Evolutionary conservation across 2,113 vertebrate species (phyloP).

Genomic region (Pachypanchax playfairii): DNA sequence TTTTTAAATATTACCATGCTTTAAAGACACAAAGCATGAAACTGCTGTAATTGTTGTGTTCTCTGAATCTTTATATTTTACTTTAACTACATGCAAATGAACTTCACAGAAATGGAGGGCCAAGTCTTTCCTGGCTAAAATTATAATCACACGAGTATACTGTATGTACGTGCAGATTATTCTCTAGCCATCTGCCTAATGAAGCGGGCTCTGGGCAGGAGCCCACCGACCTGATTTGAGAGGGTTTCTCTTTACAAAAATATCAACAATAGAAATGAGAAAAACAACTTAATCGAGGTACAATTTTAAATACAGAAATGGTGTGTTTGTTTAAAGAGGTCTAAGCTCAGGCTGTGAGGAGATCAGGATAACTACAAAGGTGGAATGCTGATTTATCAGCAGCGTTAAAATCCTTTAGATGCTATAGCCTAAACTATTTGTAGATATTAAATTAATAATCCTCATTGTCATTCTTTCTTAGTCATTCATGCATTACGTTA

Average conservation of each 20-base stretch:
- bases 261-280: slow-evolving; percentile 14
- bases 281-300: slow-evolving; percentile 2
- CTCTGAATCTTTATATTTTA: slow-evolving; percentile 28
- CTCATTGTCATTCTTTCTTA: not conserved
- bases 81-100: slow-evolving; percentile 37
- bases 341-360: not conserved
- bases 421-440: not conserved
- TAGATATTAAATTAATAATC: not conserved
- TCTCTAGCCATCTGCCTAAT: slow-evolving; percentile 26
- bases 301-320: slow-evolving; percentile 2
- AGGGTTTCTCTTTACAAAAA: slow-evolving; percentile 3
- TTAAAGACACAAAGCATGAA: slow-evolving; percentile 14
- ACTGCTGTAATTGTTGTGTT: slow-evolving; percentile 6
- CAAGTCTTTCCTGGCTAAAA: slow-evolving; percentile 20
- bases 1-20: not conserved
- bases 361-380: not conserved
- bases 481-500: not conserved
- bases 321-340: not conserved
- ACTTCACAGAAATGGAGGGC: slow-evolving; percentile 18
- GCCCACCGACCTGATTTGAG: not conserved
- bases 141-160: slow-evolving; percentile 1
- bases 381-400: not conserved
- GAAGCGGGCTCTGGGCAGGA: slow-evolving; percentile 6
- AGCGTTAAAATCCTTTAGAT: not conserved
- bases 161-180: slow-evolving; percentile 22